Base-by-base conservation (phyloP, 2,113 vertebrate species). In the Aythya baeri region DNA sequence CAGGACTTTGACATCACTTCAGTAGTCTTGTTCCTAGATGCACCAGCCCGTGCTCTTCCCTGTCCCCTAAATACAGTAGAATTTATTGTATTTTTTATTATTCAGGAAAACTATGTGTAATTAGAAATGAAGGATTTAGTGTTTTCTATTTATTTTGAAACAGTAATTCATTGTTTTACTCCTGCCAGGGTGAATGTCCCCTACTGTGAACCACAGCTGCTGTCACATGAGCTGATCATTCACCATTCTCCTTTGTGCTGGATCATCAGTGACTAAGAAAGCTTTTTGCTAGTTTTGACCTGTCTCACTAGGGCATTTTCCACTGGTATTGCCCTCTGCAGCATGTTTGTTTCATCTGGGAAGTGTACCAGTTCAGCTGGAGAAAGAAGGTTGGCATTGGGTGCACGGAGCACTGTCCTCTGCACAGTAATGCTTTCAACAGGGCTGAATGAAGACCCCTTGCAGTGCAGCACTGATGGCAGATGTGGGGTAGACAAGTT, bases 201-300 rank as follows among this genome's bases (percentile, higher is more conserved):
- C 49, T 57, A 4, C 36, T 27, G 21, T 34, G 21, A 43, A 52
- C 25, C 12, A 9, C 11, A 22, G 59, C 3, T 38, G 0, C 26
- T 26, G 38, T 22, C 16, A 4, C 2, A 3, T 43, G 49, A 46
- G 63, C 43, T 61, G 58, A 27, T 11, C 8, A 2, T 12, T 21
- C 21, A 25, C 58, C 31, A 31, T 26, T 26, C 13, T 32, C 12
- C 36, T 71, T 66, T 49, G 43, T 3, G 17, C 61, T 52, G 20
- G n/a, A 77, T 81, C 14, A 44, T 59, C 16, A 41, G 13, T 14
- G 17, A 31, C 23, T 13, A 38, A 27, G 29, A n/a, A 22, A 32
- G 22, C 3, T 0, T 26, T 26, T 68, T 11, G 49, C 20, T 11
- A 38, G 3, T 63, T 34, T 2, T 16, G 29, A 2, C 10, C 36